phyloP scores from a whole-genome alignment of 2,888 invertebrate genomes.

The Ectemnius cavifrons region DNA sequence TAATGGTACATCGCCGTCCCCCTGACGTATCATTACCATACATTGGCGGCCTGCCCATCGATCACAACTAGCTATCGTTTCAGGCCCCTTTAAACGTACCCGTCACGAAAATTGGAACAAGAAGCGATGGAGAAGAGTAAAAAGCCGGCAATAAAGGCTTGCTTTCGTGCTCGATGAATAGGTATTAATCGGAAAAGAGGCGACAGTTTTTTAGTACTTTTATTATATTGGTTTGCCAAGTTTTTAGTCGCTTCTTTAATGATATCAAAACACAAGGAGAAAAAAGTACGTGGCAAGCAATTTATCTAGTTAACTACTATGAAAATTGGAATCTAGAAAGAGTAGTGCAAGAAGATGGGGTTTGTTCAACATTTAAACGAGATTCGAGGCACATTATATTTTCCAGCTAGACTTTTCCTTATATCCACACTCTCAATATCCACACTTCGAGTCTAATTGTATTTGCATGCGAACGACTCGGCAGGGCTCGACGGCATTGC shows the following conservation, averaged over 20 bases:
- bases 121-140: not conserved
- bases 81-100: constrained; percentile 15
- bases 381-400: too few species aligned
- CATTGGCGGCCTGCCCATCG: constrained; percentile 53
- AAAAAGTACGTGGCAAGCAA: not conserved
- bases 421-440: too few species aligned
- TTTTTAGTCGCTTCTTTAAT: too few species aligned
- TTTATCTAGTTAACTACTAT: not conserved
- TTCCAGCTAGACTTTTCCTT: constrained; percentile 15
- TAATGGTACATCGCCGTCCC: constrained; percentile 38
- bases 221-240: too few species aligned
- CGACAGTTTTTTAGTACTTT: not conserved
- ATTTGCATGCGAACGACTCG: not conserved
- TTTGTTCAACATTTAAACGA: too few species aligned
- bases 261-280: not conserved
- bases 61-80: constrained; percentile 47
- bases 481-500: not conserved
- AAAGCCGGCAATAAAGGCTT: not conserved
- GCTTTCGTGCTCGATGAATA: not conserved
- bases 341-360: not conserved
- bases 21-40: constrained; percentile 58
- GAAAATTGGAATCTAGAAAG: not conserved
- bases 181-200: not conserved
- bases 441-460: too few species aligned
- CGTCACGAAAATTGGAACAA: not conserved